Evolutionary conservation across 1,140 invertebrate genomes (phyloP), one percentile per base, ranked within the genome.

Genomic region (Drosophila bocki): DNA sequence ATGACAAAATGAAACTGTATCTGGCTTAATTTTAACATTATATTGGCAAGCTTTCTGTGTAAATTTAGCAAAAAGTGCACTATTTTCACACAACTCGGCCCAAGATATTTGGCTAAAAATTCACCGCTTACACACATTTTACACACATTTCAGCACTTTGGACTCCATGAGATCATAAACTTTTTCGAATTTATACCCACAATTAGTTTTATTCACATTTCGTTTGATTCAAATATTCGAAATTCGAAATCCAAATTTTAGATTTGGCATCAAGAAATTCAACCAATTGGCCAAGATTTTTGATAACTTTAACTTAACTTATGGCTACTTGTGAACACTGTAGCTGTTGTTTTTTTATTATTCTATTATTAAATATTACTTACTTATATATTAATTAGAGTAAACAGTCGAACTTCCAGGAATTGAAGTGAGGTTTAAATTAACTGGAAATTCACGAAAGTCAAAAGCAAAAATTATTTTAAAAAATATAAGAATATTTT

Each of bases 261-360:
- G 53, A 56, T 39, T 56, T 56, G 53, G 53, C 53, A 56, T 56
- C 53, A 56, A 56, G 8, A 56, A 56, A 54, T 54, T 56, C 7
- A 39, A 39, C 9, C 13, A 1, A 56, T 56, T 56, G 53, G 53
- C 53, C 5, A 26, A 9, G 1, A 26, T n/a, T 56, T 47, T 56
- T 56, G 53, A 56, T 39, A 56, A 33, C 8, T 7, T 39, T 56
- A 54, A 56, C 53, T 56, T 56, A 3, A n/a, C 19, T 37, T 15
- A 8, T 22, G 7, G 51, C 50, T 53, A 53, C 32, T 35, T 13
- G 12, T 35, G 3, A 9, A 35, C 7, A 17, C 17, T 13, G 50
- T 56, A 56, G 53, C 53, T 26, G 15, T 2, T 15, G 51, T 53
- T 15, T 39, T 26, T n/a, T 26, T 37, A 22, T 19, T 22, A 19